These are phyloP conservation scores for Luscinia megarhynchos DNA, from an alignment of 2,797 vertebrate species.

Conservation along the genomic window DNA sequence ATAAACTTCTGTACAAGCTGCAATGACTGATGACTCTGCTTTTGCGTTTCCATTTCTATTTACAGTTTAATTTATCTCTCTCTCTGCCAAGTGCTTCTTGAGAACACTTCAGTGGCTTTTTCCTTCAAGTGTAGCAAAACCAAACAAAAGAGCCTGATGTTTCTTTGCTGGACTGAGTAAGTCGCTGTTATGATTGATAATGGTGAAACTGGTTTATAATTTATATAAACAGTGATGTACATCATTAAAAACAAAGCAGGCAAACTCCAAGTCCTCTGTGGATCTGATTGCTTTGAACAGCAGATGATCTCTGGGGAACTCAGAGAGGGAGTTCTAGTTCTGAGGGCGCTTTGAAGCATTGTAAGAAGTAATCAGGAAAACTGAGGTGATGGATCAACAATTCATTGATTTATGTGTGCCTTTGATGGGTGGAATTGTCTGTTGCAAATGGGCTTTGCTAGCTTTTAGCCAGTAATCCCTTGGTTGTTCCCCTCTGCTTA, in stretches of 20 bases:
- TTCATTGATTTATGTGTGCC: constrained; percentile 3
- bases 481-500: not conserved
- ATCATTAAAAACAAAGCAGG: constrained; percentile 28
- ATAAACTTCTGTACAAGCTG: not conserved
- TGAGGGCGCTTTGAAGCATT: not conserved
- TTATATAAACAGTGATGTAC: constrained; percentile 8
- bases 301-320: not conserved
- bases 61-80: constrained; percentile 58
- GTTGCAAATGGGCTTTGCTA: not conserved
- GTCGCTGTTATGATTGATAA: constrained; percentile 49
- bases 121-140: constrained; percentile 61
- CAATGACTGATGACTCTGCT: not conserved
- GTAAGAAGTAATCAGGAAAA: not conserved
- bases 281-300: constrained; percentile 23
- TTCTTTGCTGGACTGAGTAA: constrained; percentile 47
- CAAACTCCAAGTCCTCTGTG: not conserved
- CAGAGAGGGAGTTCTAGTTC: not conserved
- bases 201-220: constrained; percentile 42
- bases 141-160: constrained; percentile 41
- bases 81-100: not conserved
- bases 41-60: constrained; percentile 51
- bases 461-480: constrained; percentile 16
- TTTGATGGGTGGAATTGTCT: not conserved
- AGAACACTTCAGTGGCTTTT: constrained; percentile 58
- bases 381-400: constrained; percentile 29